Evolutionary conservation across 2,888 invertebrate genomes (phyloP).

Genomic region (Eupithecia inturbata): DNA sequence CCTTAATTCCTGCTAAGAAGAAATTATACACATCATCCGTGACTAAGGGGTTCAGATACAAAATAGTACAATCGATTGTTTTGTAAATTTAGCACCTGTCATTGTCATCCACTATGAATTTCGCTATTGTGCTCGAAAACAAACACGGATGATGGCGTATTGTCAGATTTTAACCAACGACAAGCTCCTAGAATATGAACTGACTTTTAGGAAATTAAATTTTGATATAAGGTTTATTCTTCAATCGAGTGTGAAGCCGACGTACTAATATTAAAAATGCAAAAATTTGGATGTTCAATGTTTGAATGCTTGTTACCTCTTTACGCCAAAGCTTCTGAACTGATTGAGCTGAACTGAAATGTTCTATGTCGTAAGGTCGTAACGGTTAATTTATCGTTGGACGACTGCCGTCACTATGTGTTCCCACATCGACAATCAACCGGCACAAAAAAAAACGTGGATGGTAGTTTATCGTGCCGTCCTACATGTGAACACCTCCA

Average conservation of each 20-base stretch:
- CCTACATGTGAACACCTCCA: no score
- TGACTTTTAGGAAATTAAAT: background rate
- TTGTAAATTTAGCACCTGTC: slow-evolving; percentile 26
- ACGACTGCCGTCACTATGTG: no score
- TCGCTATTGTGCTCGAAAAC: slow-evolving; percentile 38
- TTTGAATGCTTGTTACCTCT: no score
- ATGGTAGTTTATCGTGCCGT: no score
- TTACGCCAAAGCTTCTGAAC: no score
- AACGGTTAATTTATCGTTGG: no score
- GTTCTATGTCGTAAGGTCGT: no score
- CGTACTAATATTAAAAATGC: no score
- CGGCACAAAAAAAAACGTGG: no score
- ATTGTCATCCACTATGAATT: slow-evolving; percentile 36
- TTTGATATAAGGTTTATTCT: background rate
- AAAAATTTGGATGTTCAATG: no score
- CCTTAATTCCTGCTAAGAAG: background rate
- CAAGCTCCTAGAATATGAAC: background rate
- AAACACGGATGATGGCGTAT: slow-evolving; percentile 32
- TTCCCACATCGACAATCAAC: no score
- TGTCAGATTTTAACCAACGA: slow-evolving; percentile 16
- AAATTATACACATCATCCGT: background rate
- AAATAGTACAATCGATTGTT: slow-evolving; percentile 31
- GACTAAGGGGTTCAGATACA: background rate
- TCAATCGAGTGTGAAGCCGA: background rate
- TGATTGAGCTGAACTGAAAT: no score